These are phyloP conservation scores for Diuraphis noxia DNA, from an alignment of 1,140 invertebrate genomes.

Conservation along the genomic window DNA sequence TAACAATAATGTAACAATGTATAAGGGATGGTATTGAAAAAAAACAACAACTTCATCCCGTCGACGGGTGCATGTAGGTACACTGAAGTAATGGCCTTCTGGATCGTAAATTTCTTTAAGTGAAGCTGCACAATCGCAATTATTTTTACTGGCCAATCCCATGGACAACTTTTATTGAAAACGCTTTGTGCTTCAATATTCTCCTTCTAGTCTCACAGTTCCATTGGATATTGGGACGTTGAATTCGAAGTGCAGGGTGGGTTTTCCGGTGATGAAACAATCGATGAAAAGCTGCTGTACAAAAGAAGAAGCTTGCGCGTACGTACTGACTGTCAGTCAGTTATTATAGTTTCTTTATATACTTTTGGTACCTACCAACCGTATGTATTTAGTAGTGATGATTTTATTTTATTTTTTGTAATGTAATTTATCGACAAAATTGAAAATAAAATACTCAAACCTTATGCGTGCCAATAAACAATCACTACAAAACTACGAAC, in stretches of 20 bases:
- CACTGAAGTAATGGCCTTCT: background rate
- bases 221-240: background rate
- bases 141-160: background rate
- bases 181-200: background rate
- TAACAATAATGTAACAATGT: background rate
- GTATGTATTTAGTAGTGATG: background rate
- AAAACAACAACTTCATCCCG: background rate
- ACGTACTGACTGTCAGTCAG: background rate
- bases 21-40: background rate
- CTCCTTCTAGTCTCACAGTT: background rate
- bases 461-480: background rate
- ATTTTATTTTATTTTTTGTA: background rate
- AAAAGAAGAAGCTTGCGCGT: background rate
- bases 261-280: background rate
- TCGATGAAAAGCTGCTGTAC: background rate
- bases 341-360: conserved; percentile 1
- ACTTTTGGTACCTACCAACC: background rate
- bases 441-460: background rate
- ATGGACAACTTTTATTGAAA: background rate
- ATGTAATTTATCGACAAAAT: background rate
- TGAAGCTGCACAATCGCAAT: background rate
- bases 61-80: background rate
- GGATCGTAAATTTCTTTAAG: conserved; percentile 1
- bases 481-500: background rate
- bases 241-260: background rate